Conservation (phyloP, 2,113 vertebrate species). For the Prinia subflava region DNA sequence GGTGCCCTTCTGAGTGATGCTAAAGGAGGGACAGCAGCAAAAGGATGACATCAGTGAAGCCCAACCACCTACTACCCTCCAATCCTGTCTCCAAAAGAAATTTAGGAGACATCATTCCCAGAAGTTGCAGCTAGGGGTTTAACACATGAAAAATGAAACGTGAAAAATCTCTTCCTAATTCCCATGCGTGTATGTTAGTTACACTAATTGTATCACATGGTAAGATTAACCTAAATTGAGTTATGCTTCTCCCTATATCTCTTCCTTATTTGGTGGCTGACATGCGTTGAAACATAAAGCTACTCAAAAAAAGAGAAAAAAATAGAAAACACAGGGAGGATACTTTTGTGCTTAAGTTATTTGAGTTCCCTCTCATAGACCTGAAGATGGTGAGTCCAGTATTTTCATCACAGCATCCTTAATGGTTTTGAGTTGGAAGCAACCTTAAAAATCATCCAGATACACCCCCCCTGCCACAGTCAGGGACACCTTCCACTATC, state of each 20-base stretch:
- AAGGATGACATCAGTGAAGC: background rate
- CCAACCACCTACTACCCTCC: background rate
- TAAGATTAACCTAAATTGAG: background rate
- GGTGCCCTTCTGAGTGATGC: background rate
- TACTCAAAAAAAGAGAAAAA: accelerated
- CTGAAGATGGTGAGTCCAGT: too few relatives aligned
- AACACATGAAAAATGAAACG: background rate
- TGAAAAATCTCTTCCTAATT: background rate
- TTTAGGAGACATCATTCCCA: background rate
- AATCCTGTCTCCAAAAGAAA: background rate
- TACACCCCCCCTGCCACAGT: accelerated
- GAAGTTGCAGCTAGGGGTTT: background rate
- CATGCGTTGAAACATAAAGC: accelerated
- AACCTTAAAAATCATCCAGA: background rate
- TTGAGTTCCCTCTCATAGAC: background rate
- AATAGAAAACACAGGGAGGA: background rate
- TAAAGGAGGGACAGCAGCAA: accelerated
- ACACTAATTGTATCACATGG: background rate
- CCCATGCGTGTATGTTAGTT: background rate
- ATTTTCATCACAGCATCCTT: background rate
- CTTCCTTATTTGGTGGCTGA: background rate
- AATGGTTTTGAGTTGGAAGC: background rate
- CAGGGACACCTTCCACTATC: background rate
- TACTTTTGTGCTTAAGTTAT: background rate
- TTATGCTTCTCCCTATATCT: background rate